Evolutionary conservation across 2,888 invertebrate species (phyloP).

Genomic region (Axea sp.): DNA sequence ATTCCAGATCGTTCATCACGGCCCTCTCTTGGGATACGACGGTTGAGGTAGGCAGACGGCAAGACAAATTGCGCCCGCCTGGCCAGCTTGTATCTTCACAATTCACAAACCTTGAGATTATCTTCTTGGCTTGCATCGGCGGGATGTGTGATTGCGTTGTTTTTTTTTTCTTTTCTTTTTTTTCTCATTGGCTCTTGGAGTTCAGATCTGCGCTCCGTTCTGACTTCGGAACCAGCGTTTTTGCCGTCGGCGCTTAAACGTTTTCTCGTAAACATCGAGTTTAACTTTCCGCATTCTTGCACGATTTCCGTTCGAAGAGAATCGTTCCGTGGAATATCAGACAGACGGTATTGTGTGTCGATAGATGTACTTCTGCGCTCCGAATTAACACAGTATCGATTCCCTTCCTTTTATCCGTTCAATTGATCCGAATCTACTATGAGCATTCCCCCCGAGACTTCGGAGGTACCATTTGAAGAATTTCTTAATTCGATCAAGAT

Average conservation of each 20-base stretch:
- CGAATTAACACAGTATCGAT: too few relatives aligned
- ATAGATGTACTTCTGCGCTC: constrained; percentile 12
- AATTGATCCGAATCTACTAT: too few relatives aligned
- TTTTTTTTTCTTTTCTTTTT: constrained; percentile 52
- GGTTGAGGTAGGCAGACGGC: constrained; percentile 49
- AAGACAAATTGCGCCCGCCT: constrained; percentile 70
- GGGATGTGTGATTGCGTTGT: constrained; percentile 44
- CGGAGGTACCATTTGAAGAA: too few relatives aligned
- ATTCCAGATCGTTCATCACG: constrained; percentile 71
- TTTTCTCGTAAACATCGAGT: constrained; percentile 55
- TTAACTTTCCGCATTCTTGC: constrained; percentile 53
- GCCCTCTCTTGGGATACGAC: constrained; percentile 54
- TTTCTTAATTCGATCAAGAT: too few relatives aligned
- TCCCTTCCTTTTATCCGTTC: too few relatives aligned
- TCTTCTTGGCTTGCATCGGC: constrained; percentile 48
- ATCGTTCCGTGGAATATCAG: constrained; percentile 25
- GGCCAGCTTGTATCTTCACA: constrained; percentile 67
- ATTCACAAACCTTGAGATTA: constrained; percentile 59
- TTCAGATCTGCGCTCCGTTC: constrained; percentile 18
- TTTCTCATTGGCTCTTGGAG: constrained; percentile 17
- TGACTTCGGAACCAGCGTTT: constrained; percentile 23
- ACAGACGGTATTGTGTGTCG: constrained; percentile 16
- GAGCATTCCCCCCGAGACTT: too few relatives aligned
- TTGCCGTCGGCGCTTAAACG: constrained; percentile 46
- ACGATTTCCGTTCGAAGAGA: constrained; percentile 37